A percentile compares a stretch with the other conserved stretches of the same genome.
Conservation (phyloP, 2,888 invertebrate genomes). For the Masnerella sp. region DNA sequence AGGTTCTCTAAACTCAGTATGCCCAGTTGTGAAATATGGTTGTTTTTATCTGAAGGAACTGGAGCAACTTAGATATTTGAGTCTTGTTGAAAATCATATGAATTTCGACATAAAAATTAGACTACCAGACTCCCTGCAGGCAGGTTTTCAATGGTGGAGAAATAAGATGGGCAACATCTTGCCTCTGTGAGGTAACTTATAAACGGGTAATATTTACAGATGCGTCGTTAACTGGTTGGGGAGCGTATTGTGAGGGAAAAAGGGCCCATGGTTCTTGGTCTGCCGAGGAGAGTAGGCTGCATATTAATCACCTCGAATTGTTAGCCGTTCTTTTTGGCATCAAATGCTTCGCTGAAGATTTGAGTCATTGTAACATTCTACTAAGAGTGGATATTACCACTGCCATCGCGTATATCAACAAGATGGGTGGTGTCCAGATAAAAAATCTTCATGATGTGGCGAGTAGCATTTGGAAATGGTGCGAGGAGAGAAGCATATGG, state of each 20-base stretch:
- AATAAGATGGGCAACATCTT: background rate
- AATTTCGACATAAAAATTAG: constrained; percentile 1
- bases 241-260: background rate
- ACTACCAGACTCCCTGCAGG: background rate
- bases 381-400: constrained; percentile 49
- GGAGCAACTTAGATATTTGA: constrained; percentile 8
- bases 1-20: constrained; percentile 15
- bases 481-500: background rate
- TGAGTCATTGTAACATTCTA: constrained; percentile 39
- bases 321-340: constrained; percentile 26
- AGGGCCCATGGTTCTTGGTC: constrained; percentile 4
- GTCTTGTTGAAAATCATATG: background rate
- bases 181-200: background rate
- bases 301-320: constrained; percentile 36
- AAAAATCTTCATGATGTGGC: constrained; percentile 55
- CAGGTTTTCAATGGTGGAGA: background rate
- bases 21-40: constrained; percentile 23
- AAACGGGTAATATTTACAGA: constrained; percentile 1
- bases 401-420: background rate
- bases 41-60: constrained; percentile 4
- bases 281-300: background rate
- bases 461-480: background rate
- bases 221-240: background rate
- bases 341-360: constrained; percentile 15
- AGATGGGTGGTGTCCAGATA: background rate